These are phyloP conservation scores for Antennarius maculatus DNA, from an alignment of 2,797 vertebrate genomes.

Conservation along the genomic window DNA sequence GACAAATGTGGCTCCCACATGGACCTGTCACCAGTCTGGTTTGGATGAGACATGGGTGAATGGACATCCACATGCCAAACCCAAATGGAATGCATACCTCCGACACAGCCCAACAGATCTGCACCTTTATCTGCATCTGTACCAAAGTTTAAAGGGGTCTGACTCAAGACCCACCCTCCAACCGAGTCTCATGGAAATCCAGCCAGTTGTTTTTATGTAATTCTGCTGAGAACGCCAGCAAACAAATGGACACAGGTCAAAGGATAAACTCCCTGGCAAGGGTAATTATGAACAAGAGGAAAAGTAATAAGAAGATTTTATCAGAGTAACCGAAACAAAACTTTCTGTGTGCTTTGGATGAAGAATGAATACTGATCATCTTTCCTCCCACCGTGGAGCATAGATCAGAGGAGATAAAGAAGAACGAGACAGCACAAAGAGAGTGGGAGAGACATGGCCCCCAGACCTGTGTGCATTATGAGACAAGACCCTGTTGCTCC, in stretches of 20 bases:
- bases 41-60: background rate
- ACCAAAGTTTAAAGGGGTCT: too few relatives aligned
- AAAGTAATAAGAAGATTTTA: conserved; percentile 27
- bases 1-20: background rate
- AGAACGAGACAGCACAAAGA: conserved; percentile 5
- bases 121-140: too few relatives aligned
- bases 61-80: too few relatives aligned
- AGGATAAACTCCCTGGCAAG: too few relatives aligned
- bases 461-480: conserved; percentile 22
- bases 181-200: too few relatives aligned
- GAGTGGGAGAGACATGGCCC: conserved; percentile 18
- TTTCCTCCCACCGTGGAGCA: conserved; percentile 25
- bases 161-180: too few relatives aligned
- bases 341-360: conserved; percentile 29
- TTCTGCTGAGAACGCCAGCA: too few relatives aligned
- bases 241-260: too few relatives aligned
- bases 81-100: too few relatives aligned
- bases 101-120: too few relatives aligned
- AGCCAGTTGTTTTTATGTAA: too few relatives aligned
- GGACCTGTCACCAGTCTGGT: conserved; percentile 12
- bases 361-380: conserved; percentile 35
- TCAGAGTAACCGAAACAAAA: conserved; percentile 15
- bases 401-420: conserved; percentile 38
- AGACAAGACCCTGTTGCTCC: conserved; percentile 16
- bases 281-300: conserved; percentile 23